Base-by-base conservation (phyloP, 2,888 invertebrate genomes). In the Colletes collaris region DNA sequence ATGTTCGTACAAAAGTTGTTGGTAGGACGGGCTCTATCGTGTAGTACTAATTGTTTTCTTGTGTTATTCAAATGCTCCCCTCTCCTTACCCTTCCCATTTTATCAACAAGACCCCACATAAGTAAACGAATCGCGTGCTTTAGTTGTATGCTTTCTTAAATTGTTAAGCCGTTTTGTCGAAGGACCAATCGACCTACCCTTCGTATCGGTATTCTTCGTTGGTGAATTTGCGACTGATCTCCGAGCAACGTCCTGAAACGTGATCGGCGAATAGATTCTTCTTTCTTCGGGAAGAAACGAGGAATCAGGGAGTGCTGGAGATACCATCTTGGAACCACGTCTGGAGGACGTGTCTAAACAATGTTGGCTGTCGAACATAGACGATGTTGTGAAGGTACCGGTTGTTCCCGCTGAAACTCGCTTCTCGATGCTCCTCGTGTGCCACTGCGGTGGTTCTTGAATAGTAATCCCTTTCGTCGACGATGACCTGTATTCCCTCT, bases 181-280 rank as follows among this genome's bases (percentile, higher is more conserved):
- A 16, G 16, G 16, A 16, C 16, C 16, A 16, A 16, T 16, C 7
- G 40, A 11, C 27, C 67, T 63, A 86, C 94, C 94, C 82, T 90
- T 91, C 35, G 89, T 89, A 67, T 92, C 92, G 8, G 92, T 79
- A 50, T 91, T 93, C 86, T 95, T 95, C 4, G 95, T 96, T 0
- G 97, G 97, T 0, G 97, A 97, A 91, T 96, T 97, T 0, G 96
- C 96, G 76, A 96, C 95, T 88, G 97, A 97, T 70, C 96, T 93
- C n/a, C 96, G 93, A 0, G 97, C 97, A 0, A 97, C 96, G 90
- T 97, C 97, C 90, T 97, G 96, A 89, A 97, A 97, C 0, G 97
- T 97, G 19, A 97, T 96, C 0, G 97, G 97, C 0, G 97, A 97
- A 92, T 97, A 97, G 83, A 96, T 96, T 67, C 96, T 94, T 87